These are phyloP conservation scores for Boloria selene DNA, from an alignment of 2,888 invertebrate genomes.

Conservation along the genomic window DNA sequence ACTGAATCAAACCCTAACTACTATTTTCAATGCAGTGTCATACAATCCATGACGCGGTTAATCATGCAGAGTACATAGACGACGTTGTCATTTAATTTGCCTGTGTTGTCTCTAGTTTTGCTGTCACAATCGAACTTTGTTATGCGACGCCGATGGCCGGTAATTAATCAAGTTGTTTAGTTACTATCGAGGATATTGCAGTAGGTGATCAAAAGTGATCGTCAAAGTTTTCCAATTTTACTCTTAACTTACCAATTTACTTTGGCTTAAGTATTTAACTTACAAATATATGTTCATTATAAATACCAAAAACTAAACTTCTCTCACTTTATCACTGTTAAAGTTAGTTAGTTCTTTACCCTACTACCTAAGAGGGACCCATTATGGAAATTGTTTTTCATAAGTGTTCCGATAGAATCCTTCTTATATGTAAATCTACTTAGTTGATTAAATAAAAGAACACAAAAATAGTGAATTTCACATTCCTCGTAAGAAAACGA, in stretches of 20 bases:
- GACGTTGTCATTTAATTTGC: conserved; percentile 41
- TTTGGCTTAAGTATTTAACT: conserved; percentile 2
- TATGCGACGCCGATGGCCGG: conserved; percentile 52
- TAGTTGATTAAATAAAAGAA: conserved; percentile 63
- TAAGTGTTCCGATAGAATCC: conserved; percentile 42
- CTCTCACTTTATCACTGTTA: neutral
- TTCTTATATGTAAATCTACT: conserved; percentile 55
- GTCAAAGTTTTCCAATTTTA: conserved; percentile 60
- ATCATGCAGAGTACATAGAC: conserved; percentile 1
- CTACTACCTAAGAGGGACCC: conserved; percentile 21
- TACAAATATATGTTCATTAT: too few relatives aligned
- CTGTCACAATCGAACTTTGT: conserved; percentile 57
- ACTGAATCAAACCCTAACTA: neutral
- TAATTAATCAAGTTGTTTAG: conserved; percentile 69
- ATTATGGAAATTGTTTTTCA: conserved; percentile 31
- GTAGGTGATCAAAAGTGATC: conserved; percentile 47
- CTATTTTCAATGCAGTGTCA: neutral
- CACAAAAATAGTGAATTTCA: conserved; percentile 54
- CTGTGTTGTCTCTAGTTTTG: conserved; percentile 43
- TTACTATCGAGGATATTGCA: conserved; percentile 56
- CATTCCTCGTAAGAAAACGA: conserved; percentile 54
- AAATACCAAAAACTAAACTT: too few relatives aligned
- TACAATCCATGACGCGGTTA: conserved; percentile 12
- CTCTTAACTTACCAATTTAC: conserved; percentile 22
- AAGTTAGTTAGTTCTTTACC: conserved; percentile 1